Conservation (phyloP, 2,888 invertebrate genomes). For the Ophion costatus region DNA sequence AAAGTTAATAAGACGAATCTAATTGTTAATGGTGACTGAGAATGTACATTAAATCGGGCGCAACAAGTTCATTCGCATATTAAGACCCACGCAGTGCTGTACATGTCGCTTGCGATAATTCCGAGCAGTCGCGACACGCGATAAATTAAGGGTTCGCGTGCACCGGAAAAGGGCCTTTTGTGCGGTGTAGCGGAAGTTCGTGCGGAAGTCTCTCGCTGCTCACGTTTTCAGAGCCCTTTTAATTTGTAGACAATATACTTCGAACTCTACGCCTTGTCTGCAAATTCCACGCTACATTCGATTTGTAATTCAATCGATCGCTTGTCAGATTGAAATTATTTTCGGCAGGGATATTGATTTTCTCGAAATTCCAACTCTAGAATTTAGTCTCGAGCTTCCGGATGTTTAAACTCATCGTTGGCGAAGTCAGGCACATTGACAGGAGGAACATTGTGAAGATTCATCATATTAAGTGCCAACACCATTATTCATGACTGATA, state of each 20-base stretch:
- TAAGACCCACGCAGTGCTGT: constrained; percentile 8
- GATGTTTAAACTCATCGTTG: background rate
- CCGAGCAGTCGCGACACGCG: constrained; percentile 18
- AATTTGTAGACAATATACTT: constrained; percentile 28
- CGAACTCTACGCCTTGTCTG: background rate
- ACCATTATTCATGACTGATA: background rate
- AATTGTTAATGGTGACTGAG: no score
- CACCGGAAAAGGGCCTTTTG: constrained; percentile 76
- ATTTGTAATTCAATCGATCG: constrained; percentile 7
- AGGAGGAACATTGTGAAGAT: background rate
- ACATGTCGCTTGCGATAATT: constrained; percentile 50
- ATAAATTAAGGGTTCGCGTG: constrained; percentile 68
- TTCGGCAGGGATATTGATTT: background rate
- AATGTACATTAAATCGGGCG: background rate
- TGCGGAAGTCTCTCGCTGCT: constrained; percentile 71
- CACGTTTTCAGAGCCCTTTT: constrained; percentile 29
- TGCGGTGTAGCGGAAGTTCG: constrained; percentile 76
- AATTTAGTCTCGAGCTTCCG: background rate
- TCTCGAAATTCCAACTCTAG: no score
- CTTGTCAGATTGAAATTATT: background rate
- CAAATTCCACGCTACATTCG: background rate
- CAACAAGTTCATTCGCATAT: constrained; percentile 17
- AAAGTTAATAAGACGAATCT: no score
- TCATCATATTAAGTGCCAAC: background rate
- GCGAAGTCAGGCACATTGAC: background rate